These are phyloP conservation scores for Eriosoma lanigerum DNA, from an alignment of 1,140 invertebrate genomes.

Conservation along the genomic window DNA sequence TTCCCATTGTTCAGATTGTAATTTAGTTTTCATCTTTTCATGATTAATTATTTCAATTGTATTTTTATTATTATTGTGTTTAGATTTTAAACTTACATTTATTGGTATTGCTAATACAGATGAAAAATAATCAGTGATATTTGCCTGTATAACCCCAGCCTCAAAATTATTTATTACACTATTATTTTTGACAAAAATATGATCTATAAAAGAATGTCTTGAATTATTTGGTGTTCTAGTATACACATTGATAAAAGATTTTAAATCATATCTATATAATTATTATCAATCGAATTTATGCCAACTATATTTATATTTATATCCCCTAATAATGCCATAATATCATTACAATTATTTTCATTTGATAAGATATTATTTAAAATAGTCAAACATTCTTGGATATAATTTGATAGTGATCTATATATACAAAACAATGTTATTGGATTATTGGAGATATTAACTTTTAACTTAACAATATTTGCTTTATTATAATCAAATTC, in stretches of 20 bases:
- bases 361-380: not conserved
- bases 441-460: constrained; percentile 5
- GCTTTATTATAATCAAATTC: too few species aligned
- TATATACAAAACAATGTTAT: not conserved
- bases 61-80: not conserved
- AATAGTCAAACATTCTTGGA: not conserved
- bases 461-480: not conserved
- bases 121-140: too few species aligned
- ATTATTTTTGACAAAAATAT: not conserved
- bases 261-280: not conserved
- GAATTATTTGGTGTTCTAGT: not conserved
- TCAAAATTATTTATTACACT: not conserved
- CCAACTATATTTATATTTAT: too few species aligned
- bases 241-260: not conserved
- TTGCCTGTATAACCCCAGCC: not conserved
- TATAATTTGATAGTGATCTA: not conserved
- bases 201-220: not conserved
- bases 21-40: not conserved
- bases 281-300: not conserved
- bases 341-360: not conserved
- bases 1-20: not conserved
- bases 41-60: not conserved
- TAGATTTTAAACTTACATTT: not conserved
- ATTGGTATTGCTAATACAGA: not conserved
- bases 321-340: not conserved